Percentiles rank a stretch among this genome's conserved stretches.
Evolutionary conservation across 1,140 invertebrate genomes (phyloP).

Genomic region (Caerostris extrusa): DNA sequence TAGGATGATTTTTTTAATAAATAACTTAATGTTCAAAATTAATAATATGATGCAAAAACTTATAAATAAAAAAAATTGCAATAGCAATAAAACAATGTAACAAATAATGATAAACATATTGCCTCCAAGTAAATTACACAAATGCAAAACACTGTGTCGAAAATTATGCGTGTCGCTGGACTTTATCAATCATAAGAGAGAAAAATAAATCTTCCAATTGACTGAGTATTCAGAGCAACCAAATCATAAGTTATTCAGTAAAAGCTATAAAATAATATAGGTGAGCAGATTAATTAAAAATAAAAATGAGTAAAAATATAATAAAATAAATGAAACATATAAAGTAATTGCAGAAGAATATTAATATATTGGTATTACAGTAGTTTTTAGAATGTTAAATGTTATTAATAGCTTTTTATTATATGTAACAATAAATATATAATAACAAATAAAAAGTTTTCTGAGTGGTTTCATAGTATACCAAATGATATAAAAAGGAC

Average conservation of each 20-base stretch:
- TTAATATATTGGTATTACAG: background rate
- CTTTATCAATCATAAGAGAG: slow-evolving; percentile 56
- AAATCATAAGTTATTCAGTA: slow-evolving; percentile 73
- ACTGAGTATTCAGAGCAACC: slow-evolving; percentile 55
- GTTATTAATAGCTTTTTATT: background rate
- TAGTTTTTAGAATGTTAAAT: background rate
- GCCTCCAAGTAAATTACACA: slow-evolving; percentile 42
- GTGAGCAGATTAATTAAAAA: background rate
- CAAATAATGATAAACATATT: background rate
- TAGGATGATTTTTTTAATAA: background rate
- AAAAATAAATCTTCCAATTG: slow-evolving; percentile 62
- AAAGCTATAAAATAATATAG: slow-evolving; percentile 43
- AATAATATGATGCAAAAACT: no score
- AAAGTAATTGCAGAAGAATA: background rate
- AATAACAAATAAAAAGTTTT: background rate
- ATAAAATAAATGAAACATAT: background rate
- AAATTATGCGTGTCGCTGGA: background rate
- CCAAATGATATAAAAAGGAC: background rate
- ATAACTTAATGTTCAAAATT: background rate
- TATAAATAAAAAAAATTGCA: background rate
- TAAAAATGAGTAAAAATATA: background rate
- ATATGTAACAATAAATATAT: background rate
- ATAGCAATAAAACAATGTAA: background rate
- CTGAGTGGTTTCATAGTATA: background rate
- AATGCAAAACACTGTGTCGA: background rate